A percentile compares a stretch with the other conserved stretches of the same genome.
Evolutionary conservation across 2,113 vertebrate species (phyloP).

Genomic region (Vicugna pacos): DNA sequence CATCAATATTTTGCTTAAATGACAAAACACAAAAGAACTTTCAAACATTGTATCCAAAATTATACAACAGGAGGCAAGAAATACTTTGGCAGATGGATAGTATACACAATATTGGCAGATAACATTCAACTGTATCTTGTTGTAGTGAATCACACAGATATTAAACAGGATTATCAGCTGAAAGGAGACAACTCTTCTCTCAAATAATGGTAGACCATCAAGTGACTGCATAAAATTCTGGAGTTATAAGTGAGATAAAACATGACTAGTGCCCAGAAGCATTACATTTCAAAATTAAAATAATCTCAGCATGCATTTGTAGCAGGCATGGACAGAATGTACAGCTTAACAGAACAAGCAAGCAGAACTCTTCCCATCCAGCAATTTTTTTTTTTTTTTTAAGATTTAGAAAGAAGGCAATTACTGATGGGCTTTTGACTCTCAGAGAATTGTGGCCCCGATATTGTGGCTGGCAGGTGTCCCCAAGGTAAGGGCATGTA

Average conservation of each 20-base stretch:
- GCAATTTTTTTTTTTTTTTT: not conserved
- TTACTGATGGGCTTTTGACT: not conserved
- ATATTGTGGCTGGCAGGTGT: not conserved
- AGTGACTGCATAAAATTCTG: constrained; percentile 72
- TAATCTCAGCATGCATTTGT: constrained; percentile 73
- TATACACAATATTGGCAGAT: constrained; percentile 51
- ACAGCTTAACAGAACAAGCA: constrained; percentile 67
- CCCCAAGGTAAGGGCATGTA: too few relatives aligned
- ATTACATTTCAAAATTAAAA: constrained; percentile 79
- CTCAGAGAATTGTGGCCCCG: not conserved
- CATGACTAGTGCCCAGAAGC: constrained; percentile 77
- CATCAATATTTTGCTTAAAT: constrained; percentile 61
- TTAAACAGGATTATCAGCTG: constrained; percentile 81
- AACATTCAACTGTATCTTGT: constrained; percentile 75
- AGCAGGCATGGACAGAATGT: not conserved
- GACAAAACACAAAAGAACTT: constrained; percentile 74
- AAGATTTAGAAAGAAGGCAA: constrained; percentile 54
- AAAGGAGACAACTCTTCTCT: constrained; percentile 77
- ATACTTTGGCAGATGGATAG: constrained; percentile 64
- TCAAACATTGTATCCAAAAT: constrained; percentile 55
- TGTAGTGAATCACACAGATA: constrained; percentile 80
- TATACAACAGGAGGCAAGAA: constrained; percentile 57
- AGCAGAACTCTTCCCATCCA: not conserved
- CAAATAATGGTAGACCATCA: constrained; percentile 78
- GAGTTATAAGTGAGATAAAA: constrained; percentile 83